A percentile compares a stretch with the other conserved stretches of the same genome.
phyloP scores from a whole-genome alignment of 2,888 invertebrate species.

The Venusia cambrica region DNA sequence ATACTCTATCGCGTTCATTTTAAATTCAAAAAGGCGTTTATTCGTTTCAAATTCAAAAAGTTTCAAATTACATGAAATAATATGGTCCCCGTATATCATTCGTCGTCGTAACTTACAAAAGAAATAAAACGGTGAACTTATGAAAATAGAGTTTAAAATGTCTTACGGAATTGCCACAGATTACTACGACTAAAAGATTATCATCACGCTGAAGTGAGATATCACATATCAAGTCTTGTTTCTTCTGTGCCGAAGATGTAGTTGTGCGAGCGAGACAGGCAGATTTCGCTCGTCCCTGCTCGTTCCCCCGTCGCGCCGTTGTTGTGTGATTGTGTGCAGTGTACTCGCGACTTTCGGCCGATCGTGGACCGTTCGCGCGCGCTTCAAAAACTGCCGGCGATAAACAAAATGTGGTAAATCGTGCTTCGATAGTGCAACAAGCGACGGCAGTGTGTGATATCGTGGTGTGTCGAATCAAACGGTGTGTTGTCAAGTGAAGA shows the following conservation, averaged over 20 bases:
- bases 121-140: not conserved
- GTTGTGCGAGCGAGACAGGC: constrained; percentile 50
- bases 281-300: constrained; percentile 51
- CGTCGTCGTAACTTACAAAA: not conserved
- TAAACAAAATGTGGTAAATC: constrained; percentile 74
- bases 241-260: constrained; percentile 25
- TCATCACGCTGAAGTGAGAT: constrained; percentile 12
- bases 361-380: constrained; percentile 47
- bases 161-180: not conserved
- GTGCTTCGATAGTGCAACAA: constrained; percentile 75
- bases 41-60: not conserved
- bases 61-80: not conserved
- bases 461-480: constrained; percentile 73
- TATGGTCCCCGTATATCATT: constrained; percentile 3
- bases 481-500: constrained; percentile 55
- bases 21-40: constrained; percentile 5
- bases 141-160: not conserved
- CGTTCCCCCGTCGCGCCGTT: constrained; percentile 63
- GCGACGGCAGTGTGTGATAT: constrained; percentile 77
- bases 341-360: constrained; percentile 63
- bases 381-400: constrained; percentile 65
- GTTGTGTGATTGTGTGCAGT: constrained; percentile 57
- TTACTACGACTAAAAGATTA: not conserved
- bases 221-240: constrained; percentile 3
- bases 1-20: constrained; percentile 1